phyloP scores from a whole-genome alignment of 2,113 vertebrate genomes.

The Cettia cetti region DNA sequence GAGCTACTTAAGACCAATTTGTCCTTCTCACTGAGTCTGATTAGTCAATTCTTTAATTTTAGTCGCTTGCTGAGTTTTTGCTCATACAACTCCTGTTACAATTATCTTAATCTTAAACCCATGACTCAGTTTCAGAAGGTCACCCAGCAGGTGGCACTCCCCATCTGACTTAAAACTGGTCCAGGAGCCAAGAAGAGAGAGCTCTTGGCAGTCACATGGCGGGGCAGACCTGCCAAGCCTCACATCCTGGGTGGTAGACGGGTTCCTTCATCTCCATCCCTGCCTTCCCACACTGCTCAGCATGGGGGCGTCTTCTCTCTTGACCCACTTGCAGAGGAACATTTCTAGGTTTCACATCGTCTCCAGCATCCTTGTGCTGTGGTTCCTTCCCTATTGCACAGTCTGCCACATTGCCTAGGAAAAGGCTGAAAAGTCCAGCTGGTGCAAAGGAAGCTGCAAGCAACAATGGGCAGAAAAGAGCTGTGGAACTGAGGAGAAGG shows the following conservation, averaged over 20 bases:
- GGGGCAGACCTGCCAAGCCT: not conserved
- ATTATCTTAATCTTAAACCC: not conserved
- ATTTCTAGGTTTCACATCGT: not conserved
- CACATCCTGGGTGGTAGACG: not conserved
- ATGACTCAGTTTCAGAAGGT: not conserved
- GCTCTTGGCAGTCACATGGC: no score
- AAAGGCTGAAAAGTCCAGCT: not conserved
- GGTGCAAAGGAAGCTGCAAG: not conserved
- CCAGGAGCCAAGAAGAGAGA: not conserved
- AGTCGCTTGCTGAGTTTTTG: not conserved
- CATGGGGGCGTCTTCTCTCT: accelerated
- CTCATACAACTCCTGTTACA: not conserved
- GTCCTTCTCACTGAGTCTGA: not conserved
- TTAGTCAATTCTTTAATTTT: not conserved
- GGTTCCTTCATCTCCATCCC: not conserved
- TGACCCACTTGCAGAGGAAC: not conserved
- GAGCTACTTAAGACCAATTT: not conserved
- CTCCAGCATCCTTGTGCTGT: not conserved
- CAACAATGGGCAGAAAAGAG: not conserved
- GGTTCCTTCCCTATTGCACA: not conserved
- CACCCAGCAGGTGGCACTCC: constrained; percentile 47
- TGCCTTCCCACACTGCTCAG: not conserved
- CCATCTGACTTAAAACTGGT: not conserved
- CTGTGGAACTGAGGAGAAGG: not conserved
- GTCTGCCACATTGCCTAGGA: not conserved